phyloP scores from a whole-genome alignment of 2,888 invertebrate genomes.

The Ceriagrion tenellum region DNA sequence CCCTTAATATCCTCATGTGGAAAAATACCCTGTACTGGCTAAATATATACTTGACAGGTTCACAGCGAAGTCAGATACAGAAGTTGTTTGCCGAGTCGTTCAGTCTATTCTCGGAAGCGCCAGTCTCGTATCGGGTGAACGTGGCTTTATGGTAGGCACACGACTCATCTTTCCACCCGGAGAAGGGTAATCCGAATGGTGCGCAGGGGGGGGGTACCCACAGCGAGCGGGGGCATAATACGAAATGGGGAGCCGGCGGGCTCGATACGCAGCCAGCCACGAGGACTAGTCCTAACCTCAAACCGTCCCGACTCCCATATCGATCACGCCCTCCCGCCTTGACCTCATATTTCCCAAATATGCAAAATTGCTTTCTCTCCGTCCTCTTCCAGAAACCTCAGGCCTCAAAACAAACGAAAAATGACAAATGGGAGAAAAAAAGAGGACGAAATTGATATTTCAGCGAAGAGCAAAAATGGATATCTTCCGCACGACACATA shows the following conservation, averaged over 20 bases:
- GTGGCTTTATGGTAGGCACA: background rate
- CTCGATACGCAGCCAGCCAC: too few relatives aligned
- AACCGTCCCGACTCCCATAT: background rate
- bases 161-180: background rate
- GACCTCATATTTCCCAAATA: conserved; percentile 2
- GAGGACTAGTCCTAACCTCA: background rate
- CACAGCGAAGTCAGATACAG: too few relatives aligned
- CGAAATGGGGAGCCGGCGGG: too few relatives aligned
- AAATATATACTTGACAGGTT: too few relatives aligned
- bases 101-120: too few relatives aligned
- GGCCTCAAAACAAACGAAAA: background rate
- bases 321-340: background rate
- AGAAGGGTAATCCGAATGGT: background rate
- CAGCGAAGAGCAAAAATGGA: background rate
- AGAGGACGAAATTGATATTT: background rate
- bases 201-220: background rate
- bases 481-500: too few relatives aligned
- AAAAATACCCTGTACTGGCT: too few relatives aligned
- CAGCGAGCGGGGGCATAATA: too few relatives aligned
- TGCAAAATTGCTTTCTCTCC: background rate
- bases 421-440: background rate
- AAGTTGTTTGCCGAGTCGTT: too few relatives aligned
- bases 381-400: background rate
- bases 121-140: too few relatives aligned
- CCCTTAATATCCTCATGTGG: too few relatives aligned